These are phyloP conservation scores for Halichondria panicea DNA, from an alignment of 37 sponge, comb jelly and placozoan species.

Conservation along the genomic window DNA sequence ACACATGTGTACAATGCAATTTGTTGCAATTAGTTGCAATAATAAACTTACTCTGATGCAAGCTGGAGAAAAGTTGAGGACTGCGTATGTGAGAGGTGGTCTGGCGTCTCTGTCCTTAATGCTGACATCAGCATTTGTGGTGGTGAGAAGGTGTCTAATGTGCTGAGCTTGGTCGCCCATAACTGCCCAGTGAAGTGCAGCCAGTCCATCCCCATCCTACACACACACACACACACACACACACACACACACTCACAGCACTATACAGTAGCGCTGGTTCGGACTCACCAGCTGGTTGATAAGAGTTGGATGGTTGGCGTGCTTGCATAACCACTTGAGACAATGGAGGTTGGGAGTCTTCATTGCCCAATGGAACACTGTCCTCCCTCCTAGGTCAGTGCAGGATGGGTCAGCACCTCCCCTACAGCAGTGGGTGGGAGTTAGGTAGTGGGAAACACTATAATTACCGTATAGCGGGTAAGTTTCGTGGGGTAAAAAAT, in stretches of 20 bases:
- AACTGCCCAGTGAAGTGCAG: constrained; percentile 86
- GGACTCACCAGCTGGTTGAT: constrained; percentile 57
- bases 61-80: constrained; percentile 66
- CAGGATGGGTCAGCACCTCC: constrained; percentile 46
- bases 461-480: too few species aligned
- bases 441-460: too few species aligned
- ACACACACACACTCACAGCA: background rate
- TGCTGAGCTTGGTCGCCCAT: constrained; percentile 77
- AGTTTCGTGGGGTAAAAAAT: too few species aligned
- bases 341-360: constrained; percentile 68
- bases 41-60: constrained; percentile 65
- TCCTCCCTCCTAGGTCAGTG: constrained; percentile 59
- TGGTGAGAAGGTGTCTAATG: constrained; percentile 54
- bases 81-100: constrained; percentile 75
- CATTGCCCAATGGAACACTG: constrained; percentile 76
- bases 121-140: constrained; percentile 41
- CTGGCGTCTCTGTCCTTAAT: constrained; percentile 66
- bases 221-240: background rate
- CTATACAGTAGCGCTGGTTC: background rate
- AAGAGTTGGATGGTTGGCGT: constrained; percentile 3
- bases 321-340: constrained; percentile 63
- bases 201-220: constrained; percentile 73
- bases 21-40: background rate
- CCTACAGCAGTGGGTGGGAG: too few species aligned
- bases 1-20: background rate